Evolutionary conservation across 1,140 invertebrate species (phyloP).

Genomic region (Augochlora pura): DNA sequence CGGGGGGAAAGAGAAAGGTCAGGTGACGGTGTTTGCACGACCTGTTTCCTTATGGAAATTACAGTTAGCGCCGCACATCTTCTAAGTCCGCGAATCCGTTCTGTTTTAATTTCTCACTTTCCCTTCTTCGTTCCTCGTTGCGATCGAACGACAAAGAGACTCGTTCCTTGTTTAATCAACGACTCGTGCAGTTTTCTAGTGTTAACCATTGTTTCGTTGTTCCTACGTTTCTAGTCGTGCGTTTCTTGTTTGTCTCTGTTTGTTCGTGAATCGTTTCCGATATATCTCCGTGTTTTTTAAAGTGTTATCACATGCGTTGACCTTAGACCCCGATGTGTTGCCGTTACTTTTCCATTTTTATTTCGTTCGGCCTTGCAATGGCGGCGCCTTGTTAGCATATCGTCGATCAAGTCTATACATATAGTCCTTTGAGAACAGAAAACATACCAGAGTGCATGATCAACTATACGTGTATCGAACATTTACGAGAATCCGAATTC

Average conservation of each 20-base stretch:
- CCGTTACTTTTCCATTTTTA: not conserved
- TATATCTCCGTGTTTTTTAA: not conserved
- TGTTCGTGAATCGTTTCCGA: not conserved
- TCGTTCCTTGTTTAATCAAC: not conserved
- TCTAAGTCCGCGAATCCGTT: constrained; percentile 61
- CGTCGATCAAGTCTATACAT: not conserved
- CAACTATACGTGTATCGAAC: constrained; percentile 1
- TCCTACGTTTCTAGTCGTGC: not conserved
- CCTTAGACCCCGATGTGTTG: not conserved
- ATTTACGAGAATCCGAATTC: not conserved
- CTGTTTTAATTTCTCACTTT: not conserved
- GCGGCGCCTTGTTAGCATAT: not conserved
- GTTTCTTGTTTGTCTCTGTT: not conserved
- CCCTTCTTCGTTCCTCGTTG: not conserved
- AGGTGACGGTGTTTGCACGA: constrained; percentile 85
- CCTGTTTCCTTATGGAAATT: constrained; percentile 85
- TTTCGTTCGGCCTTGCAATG: not conserved
- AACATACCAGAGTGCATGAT: not conserved
- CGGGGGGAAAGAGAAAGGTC: constrained; percentile 85
- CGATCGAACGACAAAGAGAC: not conserved
- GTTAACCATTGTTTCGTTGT: not conserved
- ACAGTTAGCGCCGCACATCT: constrained; percentile 81
- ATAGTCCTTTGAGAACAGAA: not conserved
- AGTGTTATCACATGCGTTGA: not conserved
- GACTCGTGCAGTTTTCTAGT: not conserved